A percentile compares a stretch with the other conserved stretches of the same genome.
Evolutionary conservation across 2,888 invertebrate genomes (phyloP).

Genomic region (Callinectes sapidus): DNA sequence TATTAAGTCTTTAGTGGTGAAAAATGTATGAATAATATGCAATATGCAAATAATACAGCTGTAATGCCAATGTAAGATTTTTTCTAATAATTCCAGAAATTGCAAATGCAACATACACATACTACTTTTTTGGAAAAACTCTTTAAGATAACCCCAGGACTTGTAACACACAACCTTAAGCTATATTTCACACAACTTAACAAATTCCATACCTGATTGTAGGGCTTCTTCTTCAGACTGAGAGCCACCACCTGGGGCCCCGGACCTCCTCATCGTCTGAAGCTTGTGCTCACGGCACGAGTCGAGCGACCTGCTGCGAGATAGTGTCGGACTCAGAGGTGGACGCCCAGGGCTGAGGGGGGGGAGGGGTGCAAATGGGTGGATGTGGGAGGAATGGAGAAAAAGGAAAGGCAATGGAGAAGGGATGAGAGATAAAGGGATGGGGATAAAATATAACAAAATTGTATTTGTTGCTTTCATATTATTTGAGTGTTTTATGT

Average conservation of each 20-base stretch:
- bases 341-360: conserved; percentile 68
- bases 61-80: not conserved
- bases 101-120: not conserved
- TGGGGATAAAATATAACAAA: conserved; percentile 59
- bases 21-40: not conserved
- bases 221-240: conserved; percentile 85
- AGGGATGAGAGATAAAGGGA: conserved; percentile 42
- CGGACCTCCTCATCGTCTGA: conserved; percentile 85
- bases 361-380: conserved; percentile 31
- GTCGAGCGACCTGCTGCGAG: conserved; percentile 73
- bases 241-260: conserved; percentile 77
- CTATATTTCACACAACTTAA: not conserved
- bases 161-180: not conserved
- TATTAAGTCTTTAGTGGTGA: not conserved
- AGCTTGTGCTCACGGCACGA: conserved; percentile 86
- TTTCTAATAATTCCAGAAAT: not conserved
- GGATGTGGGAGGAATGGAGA: conserved; percentile 23
- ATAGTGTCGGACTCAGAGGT: conserved; percentile 70
- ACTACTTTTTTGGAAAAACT: not conserved
- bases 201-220: conserved; percentile 82
- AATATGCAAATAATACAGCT: conserved; percentile 11
- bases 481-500: conserved; percentile 13
- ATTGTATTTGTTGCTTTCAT: conserved; percentile 45
- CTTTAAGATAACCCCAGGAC: conserved; percentile 23
- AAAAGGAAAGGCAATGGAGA: conserved; percentile 28